Evolutionary conservation across 2,888 invertebrate species (phyloP).

Genomic region (Erynnis tages): DNA sequence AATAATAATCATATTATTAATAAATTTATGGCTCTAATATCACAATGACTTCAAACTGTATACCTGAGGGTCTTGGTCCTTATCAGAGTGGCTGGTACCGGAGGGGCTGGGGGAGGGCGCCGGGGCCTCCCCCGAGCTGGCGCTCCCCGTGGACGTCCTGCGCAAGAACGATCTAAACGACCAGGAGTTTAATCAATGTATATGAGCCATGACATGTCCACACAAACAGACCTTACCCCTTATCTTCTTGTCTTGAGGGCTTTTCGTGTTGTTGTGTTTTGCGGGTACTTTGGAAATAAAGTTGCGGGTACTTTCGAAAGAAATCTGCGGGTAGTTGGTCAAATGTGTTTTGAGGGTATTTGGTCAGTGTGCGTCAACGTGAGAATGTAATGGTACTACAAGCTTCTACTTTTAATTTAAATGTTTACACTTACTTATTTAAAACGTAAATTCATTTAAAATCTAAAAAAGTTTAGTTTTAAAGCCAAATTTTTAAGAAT

Average conservation of each 20-base stretch:
- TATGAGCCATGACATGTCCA: slow-evolving; percentile 46
- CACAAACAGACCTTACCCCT: slow-evolving; percentile 51
- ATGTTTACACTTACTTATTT: too few relatives aligned
- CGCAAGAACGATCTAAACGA: slow-evolving; percentile 78
- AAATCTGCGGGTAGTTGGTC: not conserved
- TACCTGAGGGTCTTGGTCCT: slow-evolving; percentile 90
- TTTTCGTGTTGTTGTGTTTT: too few relatives aligned
- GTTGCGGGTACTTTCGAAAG: too few relatives aligned
- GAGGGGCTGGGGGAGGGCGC: slow-evolving; percentile 89
- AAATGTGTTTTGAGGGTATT: not conserved
- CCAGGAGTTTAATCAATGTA: slow-evolving; percentile 72
- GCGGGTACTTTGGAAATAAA: too few relatives aligned
- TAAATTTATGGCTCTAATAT: not conserved
- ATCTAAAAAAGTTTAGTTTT: too few relatives aligned
- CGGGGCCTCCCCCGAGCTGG: slow-evolving; percentile 74
- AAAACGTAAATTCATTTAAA: too few relatives aligned
- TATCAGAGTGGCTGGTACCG: slow-evolving; percentile 95
- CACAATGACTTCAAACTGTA: not conserved
- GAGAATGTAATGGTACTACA: slow-evolving; percentile 53
- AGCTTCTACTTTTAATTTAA: too few relatives aligned
- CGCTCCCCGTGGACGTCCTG: slow-evolving; percentile 78
- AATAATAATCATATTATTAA: not conserved
- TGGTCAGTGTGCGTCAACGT: slow-evolving; percentile 57
- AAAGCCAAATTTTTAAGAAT: too few relatives aligned
- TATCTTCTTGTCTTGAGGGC: too few relatives aligned